A percentile compares a stretch with the other conserved stretches of the same genome.
Conservation (phyloP, 2,113 vertebrate species). For the Myotis yumanensis region DNA sequence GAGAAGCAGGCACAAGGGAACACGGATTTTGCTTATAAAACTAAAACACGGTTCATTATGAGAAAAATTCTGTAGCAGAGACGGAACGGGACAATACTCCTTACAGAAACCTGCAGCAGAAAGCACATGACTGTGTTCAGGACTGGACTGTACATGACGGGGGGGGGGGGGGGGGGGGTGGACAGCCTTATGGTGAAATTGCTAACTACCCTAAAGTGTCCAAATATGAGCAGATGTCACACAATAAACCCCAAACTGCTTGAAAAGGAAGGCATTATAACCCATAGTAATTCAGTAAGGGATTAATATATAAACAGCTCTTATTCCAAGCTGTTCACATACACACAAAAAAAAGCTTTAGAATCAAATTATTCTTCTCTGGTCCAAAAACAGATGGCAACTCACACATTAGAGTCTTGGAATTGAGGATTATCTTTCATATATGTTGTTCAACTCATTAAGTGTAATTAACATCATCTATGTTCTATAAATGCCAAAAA, state of each 20-base stretch:
- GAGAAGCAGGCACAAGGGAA: not conserved
- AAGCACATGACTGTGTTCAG: not conserved
- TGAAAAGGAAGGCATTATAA: slow-evolving; percentile 57
- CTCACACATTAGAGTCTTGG: slow-evolving; percentile 50
- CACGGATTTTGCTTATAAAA: not conserved
- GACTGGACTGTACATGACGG: not conserved
- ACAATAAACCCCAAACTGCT: slow-evolving; percentile 52
- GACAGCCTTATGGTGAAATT: not conserved
- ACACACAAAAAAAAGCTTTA: not conserved
- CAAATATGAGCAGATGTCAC: slow-evolving; percentile 61
- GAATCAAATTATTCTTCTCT: slow-evolving; percentile 17
- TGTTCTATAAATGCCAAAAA: not conserved
- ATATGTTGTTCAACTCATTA: slow-evolving; percentile 51
- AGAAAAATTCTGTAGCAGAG: not conserved
- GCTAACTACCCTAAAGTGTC: slow-evolving; percentile 44
- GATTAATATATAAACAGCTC: slow-evolving; percentile 65
- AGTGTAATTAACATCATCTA: slow-evolving; percentile 49
- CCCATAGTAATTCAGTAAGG: slow-evolving; percentile 59
- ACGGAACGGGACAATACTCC: not conserved
- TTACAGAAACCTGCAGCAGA: not conserved
- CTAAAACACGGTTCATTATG: not conserved
- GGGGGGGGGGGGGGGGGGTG: no score
- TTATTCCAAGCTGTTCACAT: slow-evolving; percentile 62
- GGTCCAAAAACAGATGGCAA: slow-evolving; percentile 68
- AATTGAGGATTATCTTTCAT: slow-evolving; percentile 48